phyloP scores from a whole-genome alignment of 1,140 invertebrate species.

The Rhagoletis zephyria region DNA sequence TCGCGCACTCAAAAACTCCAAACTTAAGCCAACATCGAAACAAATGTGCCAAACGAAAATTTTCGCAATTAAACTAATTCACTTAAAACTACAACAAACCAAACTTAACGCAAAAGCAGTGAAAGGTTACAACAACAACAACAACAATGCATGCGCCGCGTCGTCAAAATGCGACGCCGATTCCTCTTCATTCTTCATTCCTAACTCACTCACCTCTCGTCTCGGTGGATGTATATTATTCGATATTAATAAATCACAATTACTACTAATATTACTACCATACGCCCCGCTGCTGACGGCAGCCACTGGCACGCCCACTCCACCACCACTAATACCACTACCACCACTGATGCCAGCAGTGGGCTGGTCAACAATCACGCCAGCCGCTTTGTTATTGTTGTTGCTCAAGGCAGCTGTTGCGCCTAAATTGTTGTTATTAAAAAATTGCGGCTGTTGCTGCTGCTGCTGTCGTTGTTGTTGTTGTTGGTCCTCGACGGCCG shows the following conservation, averaged over 20 bases:
- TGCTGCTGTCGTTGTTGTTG: slow-evolving; percentile 59
- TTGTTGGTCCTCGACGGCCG: slow-evolving; percentile 58
- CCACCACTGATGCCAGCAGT: background rate
- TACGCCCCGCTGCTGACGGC: background rate
- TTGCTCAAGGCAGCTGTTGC: slow-evolving; percentile 67
- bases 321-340: slow-evolving; percentile 38
- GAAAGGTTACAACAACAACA: slow-evolving; percentile 19
- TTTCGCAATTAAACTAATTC: no score
- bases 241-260: slow-evolving; percentile 72
- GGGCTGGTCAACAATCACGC: background rate
- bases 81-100: background rate
- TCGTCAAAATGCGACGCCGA: no score
- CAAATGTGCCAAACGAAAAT: background rate
- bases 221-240: slow-evolving; percentile 73
- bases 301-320: slow-evolving; percentile 49
- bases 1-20: no score
- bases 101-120: background rate
- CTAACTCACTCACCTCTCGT: slow-evolving; percentile 67
- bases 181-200: no score
- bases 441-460: slow-evolving; percentile 52
- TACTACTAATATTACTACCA: slow-evolving; percentile 63
- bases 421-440: slow-evolving; percentile 58
- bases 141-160: no score
- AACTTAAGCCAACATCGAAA: background rate
- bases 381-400: slow-evolving; percentile 69